phyloP scores from a whole-genome alignment of 2,797 vertebrate species.

The Aeoliscus strigatus region DNA sequence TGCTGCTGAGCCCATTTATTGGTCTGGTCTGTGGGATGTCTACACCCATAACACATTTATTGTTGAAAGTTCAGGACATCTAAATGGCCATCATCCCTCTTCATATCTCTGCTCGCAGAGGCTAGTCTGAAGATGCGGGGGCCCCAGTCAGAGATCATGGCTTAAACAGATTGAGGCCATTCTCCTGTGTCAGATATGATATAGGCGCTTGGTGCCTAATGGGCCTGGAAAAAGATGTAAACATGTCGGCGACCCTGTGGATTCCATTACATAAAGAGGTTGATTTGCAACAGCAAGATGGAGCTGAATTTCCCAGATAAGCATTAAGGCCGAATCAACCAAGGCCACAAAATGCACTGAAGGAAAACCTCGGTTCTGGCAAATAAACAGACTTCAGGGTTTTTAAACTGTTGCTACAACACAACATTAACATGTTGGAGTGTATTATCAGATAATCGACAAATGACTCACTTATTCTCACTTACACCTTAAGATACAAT shows the following conservation, averaged over 20 bases:
- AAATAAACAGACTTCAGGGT: slow-evolving; percentile 44
- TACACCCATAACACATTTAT: slow-evolving; percentile 58
- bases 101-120: slow-evolving; percentile 48
- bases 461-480: slow-evolving; percentile 59
- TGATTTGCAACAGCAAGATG: slow-evolving; percentile 64
- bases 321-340: slow-evolving; percentile 22
- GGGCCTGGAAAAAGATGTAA: slow-evolving; percentile 76
- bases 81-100: slow-evolving; percentile 53
- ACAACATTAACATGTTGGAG: slow-evolving; percentile 37
- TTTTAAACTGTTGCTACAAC: slow-evolving; percentile 25
- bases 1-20: slow-evolving; percentile 52
- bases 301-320: slow-evolving; percentile 46
- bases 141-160: slow-evolving; percentile 64
- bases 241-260: slow-evolving; percentile 71
- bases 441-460: slow-evolving; percentile 55
- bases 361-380: slow-evolving; percentile 15
- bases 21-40: slow-evolving; percentile 53
- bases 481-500: slow-evolving; percentile 55
- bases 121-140: slow-evolving; percentile 46
- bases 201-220: slow-evolving; percentile 70
- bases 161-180: slow-evolving; percentile 70
- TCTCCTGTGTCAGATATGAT: slow-evolving; percentile 70
- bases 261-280: slow-evolving; percentile 70
- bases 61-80: slow-evolving; percentile 52
- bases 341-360: slow-evolving; percentile 27